Evolutionary conservation across 1,140 invertebrate species (phyloP).

Genomic region (Drosophila sulfurigaster): DNA sequence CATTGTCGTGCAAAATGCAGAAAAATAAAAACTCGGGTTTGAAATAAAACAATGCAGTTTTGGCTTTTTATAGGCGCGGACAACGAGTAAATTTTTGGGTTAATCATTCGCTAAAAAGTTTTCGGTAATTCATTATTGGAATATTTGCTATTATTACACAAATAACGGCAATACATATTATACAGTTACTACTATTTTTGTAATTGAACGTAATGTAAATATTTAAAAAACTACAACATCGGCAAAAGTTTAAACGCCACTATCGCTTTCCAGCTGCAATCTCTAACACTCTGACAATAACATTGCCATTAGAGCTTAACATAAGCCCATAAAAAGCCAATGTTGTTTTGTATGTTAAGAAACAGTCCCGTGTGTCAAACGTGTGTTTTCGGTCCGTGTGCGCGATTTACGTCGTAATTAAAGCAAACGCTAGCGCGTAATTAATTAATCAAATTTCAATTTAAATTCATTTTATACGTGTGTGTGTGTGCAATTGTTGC

Average conservation of each 20-base stretch:
- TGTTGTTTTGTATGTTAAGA: constrained; percentile 15
- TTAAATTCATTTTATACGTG: constrained; percentile 16
- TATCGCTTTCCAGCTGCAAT: not conserved
- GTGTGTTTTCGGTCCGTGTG: constrained; percentile 44
- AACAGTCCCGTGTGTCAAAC: constrained; percentile 38
- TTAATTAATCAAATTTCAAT: constrained; percentile 45
- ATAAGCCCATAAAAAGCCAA: not conserved
- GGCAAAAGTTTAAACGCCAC: not conserved
- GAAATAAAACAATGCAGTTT: not conserved
- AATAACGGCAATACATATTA: too few species aligned
- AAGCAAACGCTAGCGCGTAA: constrained; percentile 47
- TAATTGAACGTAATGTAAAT: too few species aligned
- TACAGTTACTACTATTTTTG: too few species aligned
- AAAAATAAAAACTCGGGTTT: constrained; percentile 38
- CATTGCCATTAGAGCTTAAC: constrained; percentile 20
- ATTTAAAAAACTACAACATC: not conserved
- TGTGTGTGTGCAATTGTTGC: constrained; percentile 11
- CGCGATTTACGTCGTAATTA: constrained; percentile 54
- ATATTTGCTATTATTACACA: too few species aligned
- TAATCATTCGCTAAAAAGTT: not conserved
- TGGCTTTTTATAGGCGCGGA: too few species aligned
- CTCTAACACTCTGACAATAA: not conserved
- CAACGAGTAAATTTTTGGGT: not conserved
- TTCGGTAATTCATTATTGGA: too few species aligned
- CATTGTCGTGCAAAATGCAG: constrained; percentile 75